Evolutionary conservation across 2,797 vertebrate genomes (phyloP), one percentile per base, ranked within the genome.

Genomic region (Setipinna tenuifilis): DNA sequence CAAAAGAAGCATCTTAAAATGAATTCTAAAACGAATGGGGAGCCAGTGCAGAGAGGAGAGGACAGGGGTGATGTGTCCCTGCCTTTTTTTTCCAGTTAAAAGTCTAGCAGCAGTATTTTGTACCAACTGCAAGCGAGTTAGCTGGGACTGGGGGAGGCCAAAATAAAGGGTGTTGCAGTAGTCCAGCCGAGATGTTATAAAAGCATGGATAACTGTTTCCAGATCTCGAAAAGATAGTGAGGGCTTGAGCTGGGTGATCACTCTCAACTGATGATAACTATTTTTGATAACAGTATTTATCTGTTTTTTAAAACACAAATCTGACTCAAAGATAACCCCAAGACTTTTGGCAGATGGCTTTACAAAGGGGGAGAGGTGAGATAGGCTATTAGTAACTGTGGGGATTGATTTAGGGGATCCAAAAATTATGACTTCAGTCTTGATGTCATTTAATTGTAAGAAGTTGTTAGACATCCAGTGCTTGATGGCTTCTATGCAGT

Each of bases 1-100:
- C 50, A 54, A 54, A 54, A 54, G 50, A 10, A 54, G 14, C 7
- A 54, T 54, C 14, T 54, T 54, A 54, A 54, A 54, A 59, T 83
- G 23, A 61, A 59, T 59, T 61, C 54, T 83, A 61, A 83, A 61
- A 83, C 61, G 14, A 59, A 14, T 58, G 61, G 54, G 57, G 57
- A 83, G 82, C 54, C 82, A 83, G 21, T 83, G 82, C 31, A 83
- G 54, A 83, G 81, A 82, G 81, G 81, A 50, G 46, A 25, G 81
- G 46, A 50, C 81, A 28, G 46, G 14, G 50, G 50, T 10, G 50
- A 54, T 54, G 50, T 54, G 50, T 54, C 9, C 50, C 7, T 54
- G 14, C 7, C 12, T 82, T 57, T 54, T 82, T n/a, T 28, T 82
- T 16, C 46, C 81, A 54, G 81, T 82, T 25, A 46, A 83, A 28